Base-by-base conservation (phyloP, 92 coral and sea anemone species). In the Bergia puertoricense region DNA sequence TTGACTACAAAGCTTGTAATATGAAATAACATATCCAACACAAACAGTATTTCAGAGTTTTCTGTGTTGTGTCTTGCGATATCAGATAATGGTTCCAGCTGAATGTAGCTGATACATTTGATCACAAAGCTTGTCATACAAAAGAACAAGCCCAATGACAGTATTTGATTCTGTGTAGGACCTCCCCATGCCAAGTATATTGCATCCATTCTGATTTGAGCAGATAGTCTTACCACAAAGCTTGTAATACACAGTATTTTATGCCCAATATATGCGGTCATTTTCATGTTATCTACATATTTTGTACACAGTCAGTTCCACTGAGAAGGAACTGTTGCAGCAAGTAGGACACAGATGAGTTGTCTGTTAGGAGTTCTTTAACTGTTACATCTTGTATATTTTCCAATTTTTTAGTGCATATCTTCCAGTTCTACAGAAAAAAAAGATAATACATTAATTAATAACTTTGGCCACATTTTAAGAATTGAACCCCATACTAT, bases 401-500 rank as follows among this genome's bases (percentile, higher is more conserved):
- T 65, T 65, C 71, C 14, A 5, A 65, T 65, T 11, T 6, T 65
- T 65, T 65, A 65, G 71, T 65, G 15, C 71, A 65, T 11, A 65
- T 65, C 71, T 0, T 65, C 69, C 69, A 65, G 71, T 65, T 65
- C 71, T 65, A 65, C 71, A 65, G 71, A 45, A 3, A 65, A 65
- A 65, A 65, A 65, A 65, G 69, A 65, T 65, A 65, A 65, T 7
- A 65, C 71, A 65, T 65, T 65, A 65, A 65, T 65, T 6, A 65
- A 65, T 65, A 65, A 65, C 69, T 65, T 65, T 65, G 69, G 69
- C 69, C 69, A 65, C 69, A 65, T 65, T 65, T 65, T 65, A 65
- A 65, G 71, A 65, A 65, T 6, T 65, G 4, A 65, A 65, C 71
- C 14, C 4, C 15, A 65, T 65, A 65, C 71, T 65, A 65, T 5